Evolutionary conservation across 2,797 vertebrate genomes (phyloP).

Genomic region (Masticophis lateralis): DNA sequence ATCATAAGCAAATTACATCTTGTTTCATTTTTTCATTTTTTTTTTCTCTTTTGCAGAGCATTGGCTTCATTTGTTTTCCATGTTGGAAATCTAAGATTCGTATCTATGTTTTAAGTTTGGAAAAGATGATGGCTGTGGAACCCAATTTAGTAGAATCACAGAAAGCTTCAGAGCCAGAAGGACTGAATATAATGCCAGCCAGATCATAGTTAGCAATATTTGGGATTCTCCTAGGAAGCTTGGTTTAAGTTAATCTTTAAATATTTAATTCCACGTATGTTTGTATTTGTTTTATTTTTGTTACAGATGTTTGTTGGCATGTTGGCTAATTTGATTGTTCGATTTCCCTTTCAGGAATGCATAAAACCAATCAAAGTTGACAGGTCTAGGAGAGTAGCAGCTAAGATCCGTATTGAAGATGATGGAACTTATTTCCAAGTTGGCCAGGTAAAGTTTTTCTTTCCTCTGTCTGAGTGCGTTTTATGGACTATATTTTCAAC

Average conservation of each 20-base stretch:
- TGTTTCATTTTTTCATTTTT: not conserved
- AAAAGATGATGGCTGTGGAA: not conserved
- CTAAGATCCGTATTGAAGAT: constrained; percentile 91
- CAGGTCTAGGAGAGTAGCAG: constrained; percentile 79
- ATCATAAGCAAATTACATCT: not conserved
- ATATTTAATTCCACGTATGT: not conserved
- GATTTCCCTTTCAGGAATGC: constrained; percentile 79
- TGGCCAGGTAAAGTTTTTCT: constrained; percentile 71
- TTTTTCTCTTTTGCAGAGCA: not conserved
- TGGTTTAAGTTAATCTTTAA: not conserved
- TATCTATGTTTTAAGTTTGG: not conserved
- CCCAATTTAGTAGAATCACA: not conserved
- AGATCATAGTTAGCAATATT: not conserved
- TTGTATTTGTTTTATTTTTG: not conserved
- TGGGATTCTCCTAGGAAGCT: not conserved
- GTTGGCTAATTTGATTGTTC: not conserved
- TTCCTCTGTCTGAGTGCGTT: not conserved
- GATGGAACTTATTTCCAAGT: constrained; percentile 93
- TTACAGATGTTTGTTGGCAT: not conserved
- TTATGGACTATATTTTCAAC: not conserved
- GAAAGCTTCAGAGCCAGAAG: not conserved
- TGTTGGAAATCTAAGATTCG: not conserved
- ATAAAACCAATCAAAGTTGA: constrained; percentile 89
- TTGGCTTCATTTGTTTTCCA: not conserved
- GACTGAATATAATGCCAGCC: not conserved